phyloP scores from a whole-genome alignment of 2,113 vertebrate species.

The Furnarius figulus region DNA sequence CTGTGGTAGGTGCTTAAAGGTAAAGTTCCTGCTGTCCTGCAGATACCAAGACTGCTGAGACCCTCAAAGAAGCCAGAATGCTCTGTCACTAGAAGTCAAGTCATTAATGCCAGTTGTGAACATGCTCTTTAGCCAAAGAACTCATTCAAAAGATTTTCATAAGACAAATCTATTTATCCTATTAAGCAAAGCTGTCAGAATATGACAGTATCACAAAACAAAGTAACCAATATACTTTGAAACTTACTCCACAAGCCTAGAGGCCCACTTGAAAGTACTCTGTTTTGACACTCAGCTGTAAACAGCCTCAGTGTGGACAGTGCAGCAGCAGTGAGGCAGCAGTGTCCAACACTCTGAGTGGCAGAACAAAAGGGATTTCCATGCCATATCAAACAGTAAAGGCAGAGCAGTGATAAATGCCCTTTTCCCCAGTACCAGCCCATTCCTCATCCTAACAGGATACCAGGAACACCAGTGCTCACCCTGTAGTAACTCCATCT shows the following conservation, averaged over 20 bases:
- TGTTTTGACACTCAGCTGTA: neutral
- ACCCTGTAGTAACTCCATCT: neutral
- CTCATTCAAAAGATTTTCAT: neutral
- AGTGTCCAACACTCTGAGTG: neutral
- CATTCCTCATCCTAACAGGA: neutral
- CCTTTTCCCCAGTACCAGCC: neutral
- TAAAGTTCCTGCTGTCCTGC: neutral
- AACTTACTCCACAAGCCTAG: neutral
- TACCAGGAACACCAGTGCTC: neutral
- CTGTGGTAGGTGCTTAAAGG: neutral
- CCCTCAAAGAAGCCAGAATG: neutral
- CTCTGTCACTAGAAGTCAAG: neutral
- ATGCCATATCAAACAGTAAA: neutral
- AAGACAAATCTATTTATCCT: neutral
- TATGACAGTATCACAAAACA: neutral
- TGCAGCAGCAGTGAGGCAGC: neutral
- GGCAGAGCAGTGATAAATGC: neutral
- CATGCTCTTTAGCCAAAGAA: neutral
- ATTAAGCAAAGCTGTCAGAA: neutral
- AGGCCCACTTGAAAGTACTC: neutral
- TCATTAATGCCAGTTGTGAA: neutral
- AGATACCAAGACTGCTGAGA: neutral
- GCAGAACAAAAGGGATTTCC: neutral
- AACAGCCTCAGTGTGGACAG: neutral
- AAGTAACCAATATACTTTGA: neutral